A percentile compares a stretch with the other conserved stretches of the same genome.
Conservation (phyloP, 2,888 invertebrate genomes). For the Alitta virens region DNA sequence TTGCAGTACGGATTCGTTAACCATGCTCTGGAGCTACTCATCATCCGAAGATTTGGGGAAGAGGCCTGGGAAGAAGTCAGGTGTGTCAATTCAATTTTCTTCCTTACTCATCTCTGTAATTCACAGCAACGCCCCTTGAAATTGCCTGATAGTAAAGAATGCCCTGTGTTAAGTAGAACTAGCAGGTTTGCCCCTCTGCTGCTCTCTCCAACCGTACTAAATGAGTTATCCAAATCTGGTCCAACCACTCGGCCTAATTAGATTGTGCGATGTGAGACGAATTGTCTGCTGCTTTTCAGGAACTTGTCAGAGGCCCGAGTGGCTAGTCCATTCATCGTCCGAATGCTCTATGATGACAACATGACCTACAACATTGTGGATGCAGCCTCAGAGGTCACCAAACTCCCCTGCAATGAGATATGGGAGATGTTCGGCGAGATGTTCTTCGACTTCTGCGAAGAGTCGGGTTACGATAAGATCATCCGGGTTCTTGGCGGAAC, state of each 20-base stretch:
- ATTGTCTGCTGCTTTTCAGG: constrained; percentile 1
- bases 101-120: too few species aligned
- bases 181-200: too few species aligned
- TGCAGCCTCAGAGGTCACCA: constrained; percentile 15
- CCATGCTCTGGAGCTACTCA: constrained; percentile 15
- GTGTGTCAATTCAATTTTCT: constrained; percentile 5
- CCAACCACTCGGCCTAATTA: too few species aligned
- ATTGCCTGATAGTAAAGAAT: too few species aligned
- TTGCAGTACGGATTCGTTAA: constrained; percentile 22
- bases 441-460: constrained; percentile 94
- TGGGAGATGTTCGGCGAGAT: constrained; percentile 89
- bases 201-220: too few species aligned
- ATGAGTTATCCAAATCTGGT: too few species aligned
- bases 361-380: constrained; percentile 22
- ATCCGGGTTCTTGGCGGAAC: constrained; percentile 71
- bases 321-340: constrained; percentile 15
- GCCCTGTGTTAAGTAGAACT: too few species aligned
- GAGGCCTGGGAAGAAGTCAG: constrained; percentile 19
- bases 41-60: constrained; percentile 13
- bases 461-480: constrained; percentile 95
- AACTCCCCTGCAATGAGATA: constrained; percentile 66
- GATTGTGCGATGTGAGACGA: too few species aligned
- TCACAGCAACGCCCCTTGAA: too few species aligned
- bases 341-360: constrained; percentile 21
- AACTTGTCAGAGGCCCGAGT: constrained; percentile 10